phyloP scores from a whole-genome alignment of 2,888 invertebrate species.

The Bugula neritina region DNA sequence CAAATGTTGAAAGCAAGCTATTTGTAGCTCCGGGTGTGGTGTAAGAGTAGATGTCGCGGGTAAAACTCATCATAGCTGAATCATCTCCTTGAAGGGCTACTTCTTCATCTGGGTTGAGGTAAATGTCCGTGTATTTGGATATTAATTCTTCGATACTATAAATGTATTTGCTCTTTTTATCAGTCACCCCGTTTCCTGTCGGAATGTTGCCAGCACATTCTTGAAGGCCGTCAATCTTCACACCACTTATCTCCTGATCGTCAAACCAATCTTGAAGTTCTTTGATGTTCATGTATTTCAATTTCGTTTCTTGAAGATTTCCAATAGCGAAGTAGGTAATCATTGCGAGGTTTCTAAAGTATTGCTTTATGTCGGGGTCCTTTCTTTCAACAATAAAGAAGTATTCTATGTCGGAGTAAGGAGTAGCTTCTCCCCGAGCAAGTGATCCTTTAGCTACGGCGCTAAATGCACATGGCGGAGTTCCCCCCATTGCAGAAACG shows the following conservation, averaged over 20 bases:
- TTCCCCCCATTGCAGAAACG: not conserved
- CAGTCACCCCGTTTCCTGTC: constrained; percentile 1
- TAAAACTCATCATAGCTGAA: constrained; percentile 9
- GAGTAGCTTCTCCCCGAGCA: constrained; percentile 17
- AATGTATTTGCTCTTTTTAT: constrained; percentile 7
- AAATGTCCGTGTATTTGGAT: not conserved
- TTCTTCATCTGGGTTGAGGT: not conserved
- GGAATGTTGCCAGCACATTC: not conserved
- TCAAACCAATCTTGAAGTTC: constrained; percentile 20
- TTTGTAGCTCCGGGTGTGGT: too few species aligned
- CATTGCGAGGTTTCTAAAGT: not conserved
- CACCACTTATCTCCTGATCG: constrained; percentile 1
- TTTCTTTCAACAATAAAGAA: constrained; percentile 11
- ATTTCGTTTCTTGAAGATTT: not conserved
- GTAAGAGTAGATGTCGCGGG: not conserved
- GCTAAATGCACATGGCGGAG: not conserved
- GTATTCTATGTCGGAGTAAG: constrained; percentile 10
- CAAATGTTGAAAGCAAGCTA: not conserved
- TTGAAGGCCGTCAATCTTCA: not conserved
- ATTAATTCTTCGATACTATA: not conserved
- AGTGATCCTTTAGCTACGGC: constrained; percentile 6
- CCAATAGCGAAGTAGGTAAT: constrained; percentile 1
- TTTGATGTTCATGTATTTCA: constrained; percentile 3
- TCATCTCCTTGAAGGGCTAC: not conserved
- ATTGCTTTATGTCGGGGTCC: not conserved